Evolutionary conservation across 2,888 invertebrate genomes (phyloP), one percentile per base, ranked within the genome.

Genomic region (Thalpophila matura): DNA sequence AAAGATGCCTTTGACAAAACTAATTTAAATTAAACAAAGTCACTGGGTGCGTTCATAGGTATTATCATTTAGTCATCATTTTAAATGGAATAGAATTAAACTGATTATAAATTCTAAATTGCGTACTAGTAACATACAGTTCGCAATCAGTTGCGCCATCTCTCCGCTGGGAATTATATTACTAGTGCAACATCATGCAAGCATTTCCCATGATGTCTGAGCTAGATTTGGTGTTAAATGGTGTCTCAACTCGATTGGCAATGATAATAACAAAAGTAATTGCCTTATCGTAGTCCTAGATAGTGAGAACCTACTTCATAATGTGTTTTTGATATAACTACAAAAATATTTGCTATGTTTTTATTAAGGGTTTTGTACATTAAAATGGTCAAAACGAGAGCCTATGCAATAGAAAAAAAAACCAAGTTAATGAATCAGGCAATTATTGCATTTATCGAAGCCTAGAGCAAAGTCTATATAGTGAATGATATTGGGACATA

Each of bases 51-150:
- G 5, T 43, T 54, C 18, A 22, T 12, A 14, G 14, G 24, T 27
- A 20, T 27, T 33, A 54, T 42, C 10, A 10, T 18, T 27, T 53
- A 37, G n/a, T n/a, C n/a, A n/a, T n/a, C n/a, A n/a, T n/a, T n/a
- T n/a, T n/a, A n/a, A n/a, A n/a, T n/a, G n/a, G n/a, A n/a, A n/a
- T n/a, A n/a, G n/a, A n/a, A n/a, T n/a, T n/a, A n/a, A 26, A n/a
- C 29, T 42, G 18, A 42, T 55, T 50, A 71, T 22, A 46, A 26
- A 64, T 63, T 38, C 33, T 16, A 16, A 46, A 43, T 71, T 55
- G 38, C 64, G 47, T 49, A n/a, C n/a, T n/a, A 40, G 42, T 50
- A 35, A 37, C 1, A 20, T 35, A 14, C 22, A 42, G 18, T 71
- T 45, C 9, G 49, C 50, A 46, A 55, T 26, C 7, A 9, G 45